These are phyloP conservation scores for Bufotes viridis DNA, from an alignment of 2,797 vertebrate genomes.

Conservation along the genomic window DNA sequence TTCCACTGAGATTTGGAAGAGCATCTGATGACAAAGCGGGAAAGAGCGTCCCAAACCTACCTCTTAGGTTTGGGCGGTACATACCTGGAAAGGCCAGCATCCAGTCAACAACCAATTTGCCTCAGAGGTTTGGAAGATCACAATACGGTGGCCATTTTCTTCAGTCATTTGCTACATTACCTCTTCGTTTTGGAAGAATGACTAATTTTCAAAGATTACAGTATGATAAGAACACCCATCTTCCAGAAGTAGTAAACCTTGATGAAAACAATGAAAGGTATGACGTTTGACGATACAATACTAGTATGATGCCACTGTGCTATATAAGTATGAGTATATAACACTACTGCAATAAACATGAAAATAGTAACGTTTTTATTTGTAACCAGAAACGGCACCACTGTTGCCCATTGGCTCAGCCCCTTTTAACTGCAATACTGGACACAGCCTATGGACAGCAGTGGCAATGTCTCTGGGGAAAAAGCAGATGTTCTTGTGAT, in stretches of 20 bases:
- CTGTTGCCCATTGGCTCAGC: background rate
- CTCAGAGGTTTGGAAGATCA: slow-evolving; percentile 55
- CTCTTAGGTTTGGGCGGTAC: slow-evolving; percentile 71
- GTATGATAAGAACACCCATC: slow-evolving; percentile 37
- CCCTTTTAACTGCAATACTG: background rate
- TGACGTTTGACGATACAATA: slow-evolving; percentile 28
- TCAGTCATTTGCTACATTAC: slow-evolving; percentile 36
- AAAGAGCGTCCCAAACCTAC: slow-evolving; percentile 61
- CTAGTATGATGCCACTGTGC: background rate
- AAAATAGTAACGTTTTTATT: background rate
- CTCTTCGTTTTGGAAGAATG: slow-evolving; percentile 68
- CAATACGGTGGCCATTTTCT: background rate
- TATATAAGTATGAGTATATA: background rate
- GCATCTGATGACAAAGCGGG: slow-evolving; percentile 61
- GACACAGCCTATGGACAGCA: background rate
- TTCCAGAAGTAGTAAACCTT: slow-evolving; percentile 63
- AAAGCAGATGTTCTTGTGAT: too few species aligned
- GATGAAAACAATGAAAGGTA: slow-evolving; percentile 64
- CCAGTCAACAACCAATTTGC: slow-evolving; percentile 66
- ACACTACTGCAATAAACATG: background rate
- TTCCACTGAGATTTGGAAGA: slow-evolving; percentile 76
- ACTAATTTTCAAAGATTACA: slow-evolving; percentile 46
- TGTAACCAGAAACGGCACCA: background rate
- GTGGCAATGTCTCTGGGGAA: too few species aligned
- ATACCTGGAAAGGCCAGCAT: slow-evolving; percentile 60